Conservation (phyloP, 2,888 invertebrate species). For the Cyaniris semiargus region DNA sequence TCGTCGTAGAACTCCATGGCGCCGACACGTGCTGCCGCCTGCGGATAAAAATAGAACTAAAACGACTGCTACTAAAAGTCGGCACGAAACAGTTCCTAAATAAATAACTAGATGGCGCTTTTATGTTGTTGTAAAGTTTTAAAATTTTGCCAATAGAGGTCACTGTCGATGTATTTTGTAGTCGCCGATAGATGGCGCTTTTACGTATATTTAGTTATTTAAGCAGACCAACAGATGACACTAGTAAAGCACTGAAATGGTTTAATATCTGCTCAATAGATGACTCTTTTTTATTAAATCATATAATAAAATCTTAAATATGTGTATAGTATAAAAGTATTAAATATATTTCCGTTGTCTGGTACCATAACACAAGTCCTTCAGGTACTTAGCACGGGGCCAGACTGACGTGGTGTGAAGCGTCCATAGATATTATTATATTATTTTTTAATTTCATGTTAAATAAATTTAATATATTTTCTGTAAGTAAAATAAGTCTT, state of each 20-base stretch:
- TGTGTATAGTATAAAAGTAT: too few species aligned
- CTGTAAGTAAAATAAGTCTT: too few species aligned
- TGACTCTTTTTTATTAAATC: too few species aligned
- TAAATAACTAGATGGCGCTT: constrained; percentile 48
- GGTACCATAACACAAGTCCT: too few species aligned
- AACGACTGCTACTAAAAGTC: not conserved
- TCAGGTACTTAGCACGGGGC: too few species aligned
- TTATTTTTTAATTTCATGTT: too few species aligned
- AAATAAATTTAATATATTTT: too few species aligned
- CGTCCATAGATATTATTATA: too few species aligned
- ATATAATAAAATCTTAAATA: too few species aligned
- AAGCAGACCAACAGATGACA: not conserved
- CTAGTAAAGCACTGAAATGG: not conserved
- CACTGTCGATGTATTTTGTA: not conserved
- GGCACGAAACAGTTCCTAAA: not conserved
- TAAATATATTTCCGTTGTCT: too few species aligned
- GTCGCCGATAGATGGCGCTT: not conserved
- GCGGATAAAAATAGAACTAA: constrained; percentile 52
- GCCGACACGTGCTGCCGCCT: constrained; percentile 85
- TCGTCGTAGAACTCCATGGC: constrained; percentile 76
- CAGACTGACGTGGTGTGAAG: too few species aligned
- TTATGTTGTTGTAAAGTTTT: not conserved
- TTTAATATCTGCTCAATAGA: not conserved
- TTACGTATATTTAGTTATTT: not conserved
- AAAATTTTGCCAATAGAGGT: not conserved